Evolutionary conservation across 1,140 invertebrate genomes (phyloP).

Genomic region (Drusus annulatus): DNA sequence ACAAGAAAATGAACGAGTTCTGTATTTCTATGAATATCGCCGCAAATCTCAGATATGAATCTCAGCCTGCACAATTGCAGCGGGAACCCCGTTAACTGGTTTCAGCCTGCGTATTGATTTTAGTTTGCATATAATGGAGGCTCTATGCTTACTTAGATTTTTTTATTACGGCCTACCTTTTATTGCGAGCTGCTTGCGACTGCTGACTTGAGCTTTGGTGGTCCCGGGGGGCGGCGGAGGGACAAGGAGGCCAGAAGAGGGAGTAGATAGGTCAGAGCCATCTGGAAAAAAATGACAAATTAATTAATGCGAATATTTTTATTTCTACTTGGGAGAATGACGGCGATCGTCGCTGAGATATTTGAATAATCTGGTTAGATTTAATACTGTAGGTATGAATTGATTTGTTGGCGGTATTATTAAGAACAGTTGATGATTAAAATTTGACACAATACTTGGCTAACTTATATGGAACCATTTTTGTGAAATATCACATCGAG

Average conservation of each 20-base stretch:
- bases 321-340: neutral
- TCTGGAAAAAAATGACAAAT: slow-evolving; percentile 50
- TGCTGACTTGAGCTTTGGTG: slow-evolving; percentile 54
- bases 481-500: too few relatives aligned
- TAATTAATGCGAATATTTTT: slow-evolving; percentile 49
- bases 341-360: neutral
- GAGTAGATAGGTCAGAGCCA: slow-evolving; percentile 16
- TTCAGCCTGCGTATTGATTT: slow-evolving; percentile 58
- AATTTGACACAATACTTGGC: too few relatives aligned
- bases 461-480: too few relatives aligned
- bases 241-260: neutral
- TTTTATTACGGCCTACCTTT: slow-evolving; percentile 55
- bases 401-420: too few relatives aligned
- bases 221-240: slow-evolving; percentile 21
- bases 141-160: slow-evolving; percentile 59
- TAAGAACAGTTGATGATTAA: too few relatives aligned
- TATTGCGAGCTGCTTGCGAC: slow-evolving; percentile 50
- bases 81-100: slow-evolving; percentile 54
- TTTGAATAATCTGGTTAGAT: slow-evolving; percentile 27
- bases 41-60: neutral
- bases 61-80: slow-evolving; percentile 20
- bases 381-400: too few relatives aligned
- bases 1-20: too few relatives aligned
- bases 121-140: slow-evolving; percentile 58
- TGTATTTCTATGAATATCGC: too few relatives aligned